phyloP scores from a whole-genome alignment of 2,113 vertebrate species.

The Romanogobio albipinnatus region DNA sequence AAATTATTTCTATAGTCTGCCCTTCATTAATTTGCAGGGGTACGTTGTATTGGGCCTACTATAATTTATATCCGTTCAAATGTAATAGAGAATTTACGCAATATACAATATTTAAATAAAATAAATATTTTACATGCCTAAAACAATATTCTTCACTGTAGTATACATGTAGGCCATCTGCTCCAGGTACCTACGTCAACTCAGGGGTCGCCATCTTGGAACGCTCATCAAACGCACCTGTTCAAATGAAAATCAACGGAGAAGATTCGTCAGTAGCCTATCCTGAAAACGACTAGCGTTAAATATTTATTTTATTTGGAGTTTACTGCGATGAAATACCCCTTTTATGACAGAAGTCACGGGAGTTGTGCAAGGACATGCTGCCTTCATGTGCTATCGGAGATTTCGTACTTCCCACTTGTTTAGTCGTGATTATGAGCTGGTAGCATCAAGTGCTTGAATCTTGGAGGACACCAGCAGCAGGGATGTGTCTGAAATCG shows the following conservation, averaged over 20 bases:
- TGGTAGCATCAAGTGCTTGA: no score
- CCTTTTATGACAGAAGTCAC: no score
- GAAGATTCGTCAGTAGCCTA: no score
- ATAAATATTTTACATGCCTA: not conserved
- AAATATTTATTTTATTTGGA: no score
- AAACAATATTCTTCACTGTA: not conserved
- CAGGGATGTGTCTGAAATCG: no score
- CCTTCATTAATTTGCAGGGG: not conserved
- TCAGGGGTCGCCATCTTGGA: not conserved
- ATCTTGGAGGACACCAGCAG: no score
- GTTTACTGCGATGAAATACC: not conserved
- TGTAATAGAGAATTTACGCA: not conserved
- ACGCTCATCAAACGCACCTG: not conserved
- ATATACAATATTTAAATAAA: no score
- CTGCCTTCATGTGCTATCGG: no score
- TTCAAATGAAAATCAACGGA: not conserved
- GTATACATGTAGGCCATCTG: not conserved
- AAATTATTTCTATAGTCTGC: not conserved
- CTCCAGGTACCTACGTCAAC: not conserved
- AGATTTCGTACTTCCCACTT: no score
- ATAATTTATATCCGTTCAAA: not conserved
- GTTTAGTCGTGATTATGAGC: no score
- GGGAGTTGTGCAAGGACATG: no score
- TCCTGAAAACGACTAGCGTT: no score
- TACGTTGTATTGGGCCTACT: not conserved